phyloP scores from a whole-genome alignment of 2,888 invertebrate genomes.

The Brachypalpus laphriformis region DNA sequence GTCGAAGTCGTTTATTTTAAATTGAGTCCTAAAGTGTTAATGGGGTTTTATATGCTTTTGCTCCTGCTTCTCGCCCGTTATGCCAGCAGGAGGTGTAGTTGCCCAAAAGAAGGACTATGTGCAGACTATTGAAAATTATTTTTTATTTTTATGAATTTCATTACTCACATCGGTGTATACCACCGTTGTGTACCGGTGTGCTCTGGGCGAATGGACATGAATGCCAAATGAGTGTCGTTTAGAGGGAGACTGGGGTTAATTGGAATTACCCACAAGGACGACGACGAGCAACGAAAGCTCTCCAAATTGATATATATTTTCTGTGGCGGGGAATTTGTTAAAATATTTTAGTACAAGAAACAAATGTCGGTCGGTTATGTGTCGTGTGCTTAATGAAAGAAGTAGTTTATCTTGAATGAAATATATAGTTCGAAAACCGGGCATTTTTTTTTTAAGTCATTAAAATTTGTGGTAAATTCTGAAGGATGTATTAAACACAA shows the following conservation, averaged over 20 bases:
- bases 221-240: conserved; percentile 52
- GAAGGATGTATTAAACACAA: no score
- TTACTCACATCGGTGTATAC: conserved; percentile 34
- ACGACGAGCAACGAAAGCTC: conserved; percentile 33
- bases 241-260: conserved; percentile 41
- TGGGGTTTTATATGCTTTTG: conserved; percentile 61
- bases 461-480: neutral
- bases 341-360: conserved; percentile 21
- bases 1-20: conserved; percentile 72
- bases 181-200: neutral
- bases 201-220: conserved; percentile 42
- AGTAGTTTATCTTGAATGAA: neutral
- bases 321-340: conserved; percentile 14
- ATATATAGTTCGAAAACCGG: neutral
- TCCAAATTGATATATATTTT: conserved; percentile 46
- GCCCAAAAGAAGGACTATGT: conserved; percentile 17
- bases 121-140: conserved; percentile 25
- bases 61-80: neutral
- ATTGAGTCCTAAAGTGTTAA: conserved; percentile 74
- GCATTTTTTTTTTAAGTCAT: neutral
- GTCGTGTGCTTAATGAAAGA: conserved; percentile 1
- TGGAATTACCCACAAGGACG: conserved; percentile 49
- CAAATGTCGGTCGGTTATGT: conserved; percentile 24
- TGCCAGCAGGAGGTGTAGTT: conserved; percentile 20
- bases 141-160: conserved; percentile 59